A percentile compares a stretch with the other conserved stretches of the same genome.
phyloP scores from a whole-genome alignment of 92 coral and sea anemone genomes.

The Heliopora coerulea region DNA sequence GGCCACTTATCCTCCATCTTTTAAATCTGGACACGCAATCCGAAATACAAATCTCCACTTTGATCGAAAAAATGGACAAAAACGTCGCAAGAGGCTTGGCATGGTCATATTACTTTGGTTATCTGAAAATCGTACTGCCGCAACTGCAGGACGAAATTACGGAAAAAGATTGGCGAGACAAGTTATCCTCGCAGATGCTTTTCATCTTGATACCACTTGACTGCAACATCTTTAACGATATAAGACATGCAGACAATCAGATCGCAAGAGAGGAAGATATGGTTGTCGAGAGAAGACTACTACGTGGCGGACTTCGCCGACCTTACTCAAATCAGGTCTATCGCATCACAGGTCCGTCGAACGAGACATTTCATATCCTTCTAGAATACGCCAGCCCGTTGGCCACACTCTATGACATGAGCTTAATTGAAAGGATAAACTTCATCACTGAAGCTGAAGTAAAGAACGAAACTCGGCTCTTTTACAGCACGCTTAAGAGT shows the following conservation, averaged over 20 bases:
- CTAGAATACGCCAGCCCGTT: slow-evolving; percentile 16
- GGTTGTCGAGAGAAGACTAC: neutral
- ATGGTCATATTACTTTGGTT: slow-evolving; percentile 26
- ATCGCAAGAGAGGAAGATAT: neutral
- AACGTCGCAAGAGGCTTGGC: slow-evolving; percentile 11
- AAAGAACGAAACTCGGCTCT: neutral
- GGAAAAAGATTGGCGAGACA: neutral
- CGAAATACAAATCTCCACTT: slow-evolving; percentile 10
- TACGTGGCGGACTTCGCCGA: neutral
- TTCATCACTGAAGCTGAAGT: neutral
- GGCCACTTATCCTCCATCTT: slow-evolving; percentile 9
- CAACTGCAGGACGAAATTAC: neutral
- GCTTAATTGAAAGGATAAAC: neutral
- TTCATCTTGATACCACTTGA: slow-evolving; percentile 11
- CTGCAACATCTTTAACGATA: neutral
- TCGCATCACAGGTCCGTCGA: neutral
- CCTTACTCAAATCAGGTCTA: too few species aligned
- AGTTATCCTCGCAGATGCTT: neutral
- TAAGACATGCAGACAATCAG: neutral
- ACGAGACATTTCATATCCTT: neutral
- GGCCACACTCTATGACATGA: slow-evolving; percentile 3
- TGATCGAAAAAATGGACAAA: slow-evolving; percentile 7
- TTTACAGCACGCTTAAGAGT: neutral
- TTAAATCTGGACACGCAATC: slow-evolving; percentile 25
- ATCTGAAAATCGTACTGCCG: slow-evolving; percentile 3